Evolutionary conservation across 2,797 vertebrate species (phyloP).

Genomic region (Sphenodon punctatus): DNA sequence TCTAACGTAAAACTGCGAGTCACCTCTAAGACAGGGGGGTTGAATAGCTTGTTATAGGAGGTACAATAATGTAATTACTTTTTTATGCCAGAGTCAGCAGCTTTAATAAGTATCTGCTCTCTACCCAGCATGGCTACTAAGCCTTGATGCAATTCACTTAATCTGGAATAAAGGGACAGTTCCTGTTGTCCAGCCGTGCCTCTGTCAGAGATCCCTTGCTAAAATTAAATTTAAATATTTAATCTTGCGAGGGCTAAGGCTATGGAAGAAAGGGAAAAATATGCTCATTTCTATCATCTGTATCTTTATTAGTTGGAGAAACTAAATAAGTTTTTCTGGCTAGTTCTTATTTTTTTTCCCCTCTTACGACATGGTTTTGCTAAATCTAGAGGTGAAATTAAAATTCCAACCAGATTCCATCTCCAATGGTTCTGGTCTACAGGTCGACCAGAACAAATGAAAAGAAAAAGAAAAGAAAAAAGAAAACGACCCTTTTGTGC

Average conservation of each 20-base stretch:
- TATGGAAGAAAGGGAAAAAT: neutral
- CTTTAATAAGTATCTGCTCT: slow-evolving; percentile 42
- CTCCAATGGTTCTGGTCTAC: no score
- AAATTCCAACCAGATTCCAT: no score
- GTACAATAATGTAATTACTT: slow-evolving; percentile 60
- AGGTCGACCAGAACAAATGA: no score
- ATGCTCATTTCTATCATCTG: neutral
- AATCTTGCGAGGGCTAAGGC: neutral
- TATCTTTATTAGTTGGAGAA: neutral
- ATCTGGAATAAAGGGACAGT: slow-evolving; percentile 1
- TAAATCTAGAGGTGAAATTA: no score
- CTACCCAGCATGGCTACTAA: slow-evolving; percentile 40
- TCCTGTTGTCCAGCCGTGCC: slow-evolving; percentile 38
- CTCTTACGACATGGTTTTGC: no score
- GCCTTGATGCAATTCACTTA: slow-evolving; percentile 3
- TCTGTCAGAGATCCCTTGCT: neutral
- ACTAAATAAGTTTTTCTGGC: neutral
- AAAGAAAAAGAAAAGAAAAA: no score
- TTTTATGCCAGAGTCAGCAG: slow-evolving; percentile 59
- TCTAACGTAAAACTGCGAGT: slow-evolving; percentile 49
- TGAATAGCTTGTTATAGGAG: slow-evolving; percentile 38
- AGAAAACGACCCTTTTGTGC: no score
- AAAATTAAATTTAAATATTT: slow-evolving; percentile 2
- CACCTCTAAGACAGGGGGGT: slow-evolving; percentile 42
- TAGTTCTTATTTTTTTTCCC: neutral